Evolutionary conservation across 2,888 invertebrate species (phyloP).

Genomic region (Reticulitermes lucifugus): DNA sequence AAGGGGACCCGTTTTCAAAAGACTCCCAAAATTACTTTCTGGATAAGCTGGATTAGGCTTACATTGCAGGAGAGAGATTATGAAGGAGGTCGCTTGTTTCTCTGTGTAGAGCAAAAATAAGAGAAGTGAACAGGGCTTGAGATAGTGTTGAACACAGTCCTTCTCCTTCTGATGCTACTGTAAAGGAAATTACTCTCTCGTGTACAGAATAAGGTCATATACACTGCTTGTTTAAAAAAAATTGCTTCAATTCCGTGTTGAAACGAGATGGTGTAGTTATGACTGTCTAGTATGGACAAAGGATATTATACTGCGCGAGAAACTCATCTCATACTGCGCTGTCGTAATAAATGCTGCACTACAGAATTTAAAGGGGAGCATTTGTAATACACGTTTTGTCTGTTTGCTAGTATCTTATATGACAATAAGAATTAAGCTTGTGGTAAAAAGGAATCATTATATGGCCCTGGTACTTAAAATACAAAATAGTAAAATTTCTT

Average conservation of each 20-base stretch:
- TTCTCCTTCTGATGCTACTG: slow-evolving; percentile 6
- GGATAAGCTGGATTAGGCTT: slow-evolving; percentile 58
- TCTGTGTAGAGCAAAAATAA: slow-evolving; percentile 25
- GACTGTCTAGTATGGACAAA: slow-evolving; percentile 17
- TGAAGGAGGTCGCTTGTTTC: slow-evolving; percentile 50
- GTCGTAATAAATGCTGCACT: background rate
- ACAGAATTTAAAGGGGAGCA: no score
- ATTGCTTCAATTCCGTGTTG: background rate
- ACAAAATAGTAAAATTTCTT: no score
- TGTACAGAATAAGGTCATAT: slow-evolving; percentile 22
- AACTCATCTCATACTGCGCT: background rate
- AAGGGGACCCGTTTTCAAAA: slow-evolving; percentile 55
- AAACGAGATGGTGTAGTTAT: slow-evolving; percentile 18
- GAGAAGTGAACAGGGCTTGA: slow-evolving; percentile 13
- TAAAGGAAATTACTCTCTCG: slow-evolving; percentile 30
- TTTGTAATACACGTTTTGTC: no score
- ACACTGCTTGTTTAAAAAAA: slow-evolving; percentile 17
- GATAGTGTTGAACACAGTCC: slow-evolving; percentile 14
- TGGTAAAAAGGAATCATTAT: no score
- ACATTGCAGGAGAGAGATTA: slow-evolving; percentile 52
- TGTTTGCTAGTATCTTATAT: no score
- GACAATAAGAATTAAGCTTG: no score
- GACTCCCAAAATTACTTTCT: slow-evolving; percentile 59
- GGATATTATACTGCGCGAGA: background rate
- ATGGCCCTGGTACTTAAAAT: no score